Evolutionary conservation across 2,113 vertebrate genomes (phyloP), one percentile per base, ranked within the genome.

Genomic region (Brienomyrus brachyistius): DNA sequence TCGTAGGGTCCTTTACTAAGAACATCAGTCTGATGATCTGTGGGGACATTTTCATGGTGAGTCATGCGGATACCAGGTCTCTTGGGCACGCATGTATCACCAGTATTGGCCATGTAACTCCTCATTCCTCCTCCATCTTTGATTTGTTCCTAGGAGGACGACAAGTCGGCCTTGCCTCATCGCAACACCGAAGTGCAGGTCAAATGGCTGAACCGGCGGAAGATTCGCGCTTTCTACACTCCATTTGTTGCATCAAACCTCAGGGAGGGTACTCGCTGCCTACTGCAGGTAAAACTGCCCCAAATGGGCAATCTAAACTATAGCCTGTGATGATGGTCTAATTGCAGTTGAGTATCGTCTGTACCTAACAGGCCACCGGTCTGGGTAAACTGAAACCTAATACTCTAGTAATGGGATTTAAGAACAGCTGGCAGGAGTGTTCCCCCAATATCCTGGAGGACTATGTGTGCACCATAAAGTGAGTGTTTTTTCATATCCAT

Each of bases 21-120:
- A 94, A 96, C 0, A 91, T 94, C 56, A 96, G 96, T 91, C 94
- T 96, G 52, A 96, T 96, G 95, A 95, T 96, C 91, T 97, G 96
- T 87, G 96, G 95, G 23, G 95, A 96, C 90, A 94, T 96, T 48
- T 89, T 94, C 47, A 94, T 89, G 92, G 96, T 97, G 83, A 92
- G 94, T 40, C 5, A 47, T 31, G 35, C 27, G 2, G n/a, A 19
- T 62, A 96, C 96, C 89, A 94, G 96, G 96, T 91, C 94, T 89
- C 59, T 15, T 54, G 31, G n/a, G 1, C 40, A 9, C 13, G 13
- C 82, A 84, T 11, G 23, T 48, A 48, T 48, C 27, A 87, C 85
- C 3, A 40, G 40, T 27, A 1, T 13, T 23, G 23, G 43, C 23
- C 83, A 51, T 5, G 1, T 86, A 31, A 47, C 5, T n/a, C 1